A percentile compares a stretch with the other conserved stretches of the same genome.
These are phyloP conservation scores for Bothrops alternatus DNA, from an alignment of 2,797 vertebrate species.

Conservation along the genomic window DNA sequence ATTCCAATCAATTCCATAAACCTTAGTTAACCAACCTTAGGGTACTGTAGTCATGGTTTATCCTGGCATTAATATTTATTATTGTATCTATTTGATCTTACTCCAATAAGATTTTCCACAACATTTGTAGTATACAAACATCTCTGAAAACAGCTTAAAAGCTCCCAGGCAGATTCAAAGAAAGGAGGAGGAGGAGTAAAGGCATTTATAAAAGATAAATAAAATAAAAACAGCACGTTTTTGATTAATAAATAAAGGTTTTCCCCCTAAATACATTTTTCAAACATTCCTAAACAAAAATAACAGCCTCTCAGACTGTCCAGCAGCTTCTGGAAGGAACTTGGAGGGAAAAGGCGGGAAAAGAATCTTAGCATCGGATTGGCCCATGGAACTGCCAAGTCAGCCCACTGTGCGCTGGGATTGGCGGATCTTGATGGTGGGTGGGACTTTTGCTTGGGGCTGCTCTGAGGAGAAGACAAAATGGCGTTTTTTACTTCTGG, in stretches of 20 bases:
- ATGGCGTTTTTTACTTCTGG: background rate
- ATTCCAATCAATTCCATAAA: background rate
- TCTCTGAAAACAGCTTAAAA: background rate
- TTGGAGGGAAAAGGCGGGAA: background rate
- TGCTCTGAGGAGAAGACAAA: background rate
- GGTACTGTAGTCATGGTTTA: background rate
- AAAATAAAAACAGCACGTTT: background rate
- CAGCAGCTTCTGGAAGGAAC: background rate
- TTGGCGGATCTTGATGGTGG: background rate
- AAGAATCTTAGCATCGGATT: background rate
- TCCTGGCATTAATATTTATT: background rate
- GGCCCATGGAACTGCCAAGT: background rate
- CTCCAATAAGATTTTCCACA: background rate
- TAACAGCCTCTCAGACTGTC: background rate
- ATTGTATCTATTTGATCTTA: background rate
- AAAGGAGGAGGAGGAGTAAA: background rate
- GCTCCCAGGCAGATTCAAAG: background rate
- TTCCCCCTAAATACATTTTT: background rate
- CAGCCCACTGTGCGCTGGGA: background rate
- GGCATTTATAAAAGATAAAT: background rate
- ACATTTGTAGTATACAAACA: background rate
- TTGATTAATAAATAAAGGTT: background rate
- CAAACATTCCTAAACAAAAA: background rate
- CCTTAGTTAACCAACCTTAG: background rate
- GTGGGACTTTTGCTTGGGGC: background rate